A percentile compares a stretch with the other conserved stretches of the same genome.
phyloP scores from a whole-genome alignment of 1,140 invertebrate species.

The Microplitis demolitor region DNA sequence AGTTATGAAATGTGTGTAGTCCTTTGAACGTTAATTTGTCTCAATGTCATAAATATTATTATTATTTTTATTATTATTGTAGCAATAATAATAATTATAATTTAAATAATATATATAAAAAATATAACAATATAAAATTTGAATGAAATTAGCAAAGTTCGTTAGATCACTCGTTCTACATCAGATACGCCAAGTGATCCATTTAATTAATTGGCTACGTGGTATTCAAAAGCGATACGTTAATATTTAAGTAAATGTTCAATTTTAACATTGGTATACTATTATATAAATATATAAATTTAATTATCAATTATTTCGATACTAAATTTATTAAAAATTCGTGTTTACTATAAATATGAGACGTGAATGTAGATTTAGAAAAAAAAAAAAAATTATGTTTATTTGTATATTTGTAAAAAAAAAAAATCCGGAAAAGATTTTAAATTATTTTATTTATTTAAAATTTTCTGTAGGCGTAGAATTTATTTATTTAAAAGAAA shows the following conservation, averaged over 20 bases:
- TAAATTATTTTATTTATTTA: slow-evolving; percentile 20
- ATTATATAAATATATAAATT: slow-evolving; percentile 18
- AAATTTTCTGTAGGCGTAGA: background rate
- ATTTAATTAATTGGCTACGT: slow-evolving; percentile 49
- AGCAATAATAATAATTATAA: no score
- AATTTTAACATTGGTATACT: slow-evolving; percentile 1
- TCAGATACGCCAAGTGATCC: slow-evolving; percentile 26
- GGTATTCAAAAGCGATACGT: slow-evolving; percentile 57
- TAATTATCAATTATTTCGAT: no score
- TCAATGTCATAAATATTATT: no score
- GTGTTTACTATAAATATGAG: background rate
- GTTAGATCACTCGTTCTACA: slow-evolving; percentile 13
- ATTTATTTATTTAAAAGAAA: background rate
- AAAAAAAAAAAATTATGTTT: no score
- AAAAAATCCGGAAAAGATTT: slow-evolving; percentile 2
- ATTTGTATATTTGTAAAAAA: no score
- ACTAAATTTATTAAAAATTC: background rate
- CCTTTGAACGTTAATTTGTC: no score
- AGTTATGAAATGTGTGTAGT: no score
- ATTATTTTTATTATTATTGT: no score
- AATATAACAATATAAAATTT: no score
- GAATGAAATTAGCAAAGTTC: slow-evolving; percentile 5
- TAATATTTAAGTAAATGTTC: slow-evolving; percentile 44
- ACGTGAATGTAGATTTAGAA: background rate
- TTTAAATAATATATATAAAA: no score